A percentile compares a stretch with the other conserved stretches of the same genome.
Evolutionary conservation across 2,113 vertebrate species (phyloP).

Genomic region (Corythaeola cristata): DNA sequence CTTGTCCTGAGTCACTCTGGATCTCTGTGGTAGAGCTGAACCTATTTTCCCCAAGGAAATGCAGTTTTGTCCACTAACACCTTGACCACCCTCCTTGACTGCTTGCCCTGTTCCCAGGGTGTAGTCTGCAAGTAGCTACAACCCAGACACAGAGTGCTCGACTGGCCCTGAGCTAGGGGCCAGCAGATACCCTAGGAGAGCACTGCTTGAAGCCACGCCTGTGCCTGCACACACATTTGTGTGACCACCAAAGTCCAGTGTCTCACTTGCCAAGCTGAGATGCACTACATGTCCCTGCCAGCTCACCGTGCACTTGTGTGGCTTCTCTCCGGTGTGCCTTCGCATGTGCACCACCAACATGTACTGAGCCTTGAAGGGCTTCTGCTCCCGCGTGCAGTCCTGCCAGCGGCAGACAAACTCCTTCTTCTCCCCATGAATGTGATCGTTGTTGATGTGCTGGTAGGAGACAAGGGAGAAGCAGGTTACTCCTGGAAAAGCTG

Average conservation of each 20-base stretch:
- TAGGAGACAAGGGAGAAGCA: constrained; percentile 15
- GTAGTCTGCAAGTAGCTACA: background rate
- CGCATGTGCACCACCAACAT: constrained; percentile 99
- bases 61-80: background rate
- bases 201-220: background rate
- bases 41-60: background rate
- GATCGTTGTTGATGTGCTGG: constrained; percentile 98
- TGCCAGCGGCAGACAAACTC: constrained; percentile 99
- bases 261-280: background rate
- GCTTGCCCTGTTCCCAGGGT: background rate
- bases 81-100: background rate
- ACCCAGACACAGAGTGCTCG: background rate
- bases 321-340: constrained; percentile 96
- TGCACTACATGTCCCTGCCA: background rate
- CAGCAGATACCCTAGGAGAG: background rate
- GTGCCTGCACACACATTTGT: background rate
- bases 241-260: background rate
- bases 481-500: constrained; percentile 4
- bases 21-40: background rate
- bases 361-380: constrained; percentile 99
- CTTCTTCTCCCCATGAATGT: constrained; percentile 99
- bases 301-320: constrained; percentile 97
- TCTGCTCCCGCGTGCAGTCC: constrained; percentile 94
- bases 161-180: background rate
- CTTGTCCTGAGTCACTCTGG: background rate